Percentiles rank a stretch among this genome's conserved stretches.
Conservation (phyloP, 2,113 vertebrate species). For the Alosa alosa region DNA sequence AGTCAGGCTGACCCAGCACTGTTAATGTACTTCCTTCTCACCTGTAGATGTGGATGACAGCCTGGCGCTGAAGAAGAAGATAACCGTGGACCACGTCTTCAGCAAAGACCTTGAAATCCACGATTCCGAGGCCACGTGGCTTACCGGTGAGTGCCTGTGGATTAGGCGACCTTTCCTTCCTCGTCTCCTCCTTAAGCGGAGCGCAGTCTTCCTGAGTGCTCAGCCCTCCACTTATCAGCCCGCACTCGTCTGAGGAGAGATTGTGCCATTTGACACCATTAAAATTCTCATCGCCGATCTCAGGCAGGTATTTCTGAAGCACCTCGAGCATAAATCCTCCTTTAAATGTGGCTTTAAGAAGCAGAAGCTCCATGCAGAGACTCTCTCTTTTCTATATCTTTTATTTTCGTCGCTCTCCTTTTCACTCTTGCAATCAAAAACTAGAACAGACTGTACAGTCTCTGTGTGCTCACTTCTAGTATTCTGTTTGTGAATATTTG, state of each 20-base stretch:
- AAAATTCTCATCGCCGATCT: conserved; percentile 17
- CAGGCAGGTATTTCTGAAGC: not conserved
- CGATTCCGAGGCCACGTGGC: conserved; percentile 89
- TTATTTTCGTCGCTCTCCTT: no score
- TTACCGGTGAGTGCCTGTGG: conserved; percentile 79
- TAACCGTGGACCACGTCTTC: conserved; percentile 87
- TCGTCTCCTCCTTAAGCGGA: not conserved
- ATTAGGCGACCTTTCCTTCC: not conserved
- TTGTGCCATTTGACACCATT: conserved; percentile 20
- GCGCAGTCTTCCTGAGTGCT: not conserved
- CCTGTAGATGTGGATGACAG: conserved; percentile 88
- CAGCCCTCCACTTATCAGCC: not conserved
- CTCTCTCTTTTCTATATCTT: no score
- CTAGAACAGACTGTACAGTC: no score
- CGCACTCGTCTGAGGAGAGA: not conserved
- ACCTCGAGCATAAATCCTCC: conserved; percentile 4
- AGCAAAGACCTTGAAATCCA: conserved; percentile 84
- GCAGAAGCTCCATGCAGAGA: not conserved
- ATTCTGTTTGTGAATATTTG: no score
- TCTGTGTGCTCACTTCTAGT: no score
- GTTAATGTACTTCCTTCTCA: not conserved
- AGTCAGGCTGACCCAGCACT: no score
- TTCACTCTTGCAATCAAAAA: no score
- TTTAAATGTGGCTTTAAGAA: conserved; percentile 20
- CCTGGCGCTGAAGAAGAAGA: conserved; percentile 89